phyloP scores from a whole-genome alignment of 2,797 vertebrate species.

The Alcedo quadribrachys region DNA sequence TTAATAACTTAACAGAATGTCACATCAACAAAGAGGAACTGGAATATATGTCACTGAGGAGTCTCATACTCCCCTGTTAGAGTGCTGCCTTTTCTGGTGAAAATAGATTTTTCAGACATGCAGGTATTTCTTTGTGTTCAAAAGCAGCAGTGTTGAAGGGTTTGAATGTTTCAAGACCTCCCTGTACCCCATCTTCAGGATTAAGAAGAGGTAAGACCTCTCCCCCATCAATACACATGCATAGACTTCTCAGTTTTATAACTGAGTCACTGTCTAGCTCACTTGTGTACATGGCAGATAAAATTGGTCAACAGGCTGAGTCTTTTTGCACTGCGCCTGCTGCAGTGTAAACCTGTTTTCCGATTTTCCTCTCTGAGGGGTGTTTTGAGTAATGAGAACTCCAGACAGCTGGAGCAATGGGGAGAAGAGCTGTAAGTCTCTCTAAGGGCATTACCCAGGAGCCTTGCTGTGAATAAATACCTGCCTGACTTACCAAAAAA shows the following conservation, averaged over 20 bases:
- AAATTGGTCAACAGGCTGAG: fast-evolving
- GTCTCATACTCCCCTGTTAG: background rate
- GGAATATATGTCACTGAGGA: background rate
- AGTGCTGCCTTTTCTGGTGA: background rate
- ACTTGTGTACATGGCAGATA: fast-evolving
- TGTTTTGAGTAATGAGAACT: constrained; percentile 10
- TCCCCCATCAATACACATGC: background rate
- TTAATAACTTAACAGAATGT: background rate
- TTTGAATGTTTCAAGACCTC: background rate
- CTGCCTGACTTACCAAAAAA: background rate
- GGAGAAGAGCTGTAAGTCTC: constrained; percentile 1
- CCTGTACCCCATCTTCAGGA: background rate
- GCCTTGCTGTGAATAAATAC: constrained; percentile 7
- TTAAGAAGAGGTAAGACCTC: background rate
- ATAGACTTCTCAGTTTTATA: background rate
- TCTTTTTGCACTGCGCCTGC: background rate
- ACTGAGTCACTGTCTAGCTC: background rate
- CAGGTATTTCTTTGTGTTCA: background rate
- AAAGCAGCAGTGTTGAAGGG: background rate
- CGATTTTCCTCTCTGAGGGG: background rate
- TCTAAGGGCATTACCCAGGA: background rate
- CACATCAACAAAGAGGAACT: background rate
- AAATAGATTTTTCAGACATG: background rate
- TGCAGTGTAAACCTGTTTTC: background rate
- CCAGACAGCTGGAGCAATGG: background rate